These are phyloP conservation scores for Listronotus oregonensis DNA, from an alignment of 1,140 invertebrate species.

Conservation along the genomic window DNA sequence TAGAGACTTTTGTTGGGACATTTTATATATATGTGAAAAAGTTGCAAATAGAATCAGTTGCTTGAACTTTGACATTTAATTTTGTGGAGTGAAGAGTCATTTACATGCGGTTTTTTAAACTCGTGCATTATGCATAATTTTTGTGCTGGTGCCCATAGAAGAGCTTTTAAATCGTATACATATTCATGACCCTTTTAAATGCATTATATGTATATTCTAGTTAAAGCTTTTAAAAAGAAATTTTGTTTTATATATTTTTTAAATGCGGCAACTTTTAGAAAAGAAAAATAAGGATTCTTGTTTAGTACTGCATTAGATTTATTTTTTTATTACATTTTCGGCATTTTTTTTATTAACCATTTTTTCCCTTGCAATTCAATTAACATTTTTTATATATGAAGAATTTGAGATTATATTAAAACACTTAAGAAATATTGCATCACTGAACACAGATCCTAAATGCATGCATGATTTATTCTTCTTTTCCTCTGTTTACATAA, in stretches of 20 bases:
- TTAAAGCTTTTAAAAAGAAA: not conserved
- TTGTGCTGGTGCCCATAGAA: not conserved
- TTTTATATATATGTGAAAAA: not conserved
- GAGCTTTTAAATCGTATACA: slow-evolving; percentile 2
- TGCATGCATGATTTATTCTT: too few species aligned
- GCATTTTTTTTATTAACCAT: too few species aligned
- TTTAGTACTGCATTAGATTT: too few species aligned
- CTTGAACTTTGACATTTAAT: slow-evolving; percentile 5
- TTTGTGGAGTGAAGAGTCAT: not conserved
- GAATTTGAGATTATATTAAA: too few species aligned
- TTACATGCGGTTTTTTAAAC: not conserved
- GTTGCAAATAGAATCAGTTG: not conserved
- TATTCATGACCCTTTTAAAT: slow-evolving; percentile 7
- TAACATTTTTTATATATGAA: too few species aligned
- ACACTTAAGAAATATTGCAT: too few species aligned
- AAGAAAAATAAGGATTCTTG: not conserved
- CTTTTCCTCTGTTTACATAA: too few species aligned
- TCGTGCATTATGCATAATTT: not conserved
- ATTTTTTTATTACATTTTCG: too few species aligned
- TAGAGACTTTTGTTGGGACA: too few species aligned
- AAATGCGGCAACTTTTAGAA: slow-evolving; percentile 1
- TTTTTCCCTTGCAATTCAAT: too few species aligned
- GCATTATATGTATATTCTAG: not conserved
- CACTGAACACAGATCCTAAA: too few species aligned
- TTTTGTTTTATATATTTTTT: not conserved